Evolutionary conservation across 2,888 invertebrate species (phyloP), one percentile per base, ranked within the genome.

Genomic region (Cataglyphis albicans): DNA sequence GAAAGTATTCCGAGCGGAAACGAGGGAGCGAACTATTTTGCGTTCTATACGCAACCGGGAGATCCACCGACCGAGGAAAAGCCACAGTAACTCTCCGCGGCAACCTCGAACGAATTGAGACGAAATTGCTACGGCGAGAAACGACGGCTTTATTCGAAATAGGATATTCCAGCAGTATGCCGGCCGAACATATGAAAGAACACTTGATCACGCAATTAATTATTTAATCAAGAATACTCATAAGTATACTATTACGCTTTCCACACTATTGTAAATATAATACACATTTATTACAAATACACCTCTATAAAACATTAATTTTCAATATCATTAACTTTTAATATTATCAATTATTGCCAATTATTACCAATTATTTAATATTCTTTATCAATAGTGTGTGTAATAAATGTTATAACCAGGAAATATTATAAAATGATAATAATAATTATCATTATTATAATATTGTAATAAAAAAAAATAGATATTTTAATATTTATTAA

Each of bases 1-100:
- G 82, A 90, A 90, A 90, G 90, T 89, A 90, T 89, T 87, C 78
- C 75, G 82, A 61, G 85, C 84, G 80, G 83, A 87, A 89, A 82
- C 81, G 68, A 73, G 78, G 72, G 65, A 81, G 81, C 76, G 82
- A 89, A 89, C 89, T 89, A 89, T 89, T 87, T 84, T 82, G 75
- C 76, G 85, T 87, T 85, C 76, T 85, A 84, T 82, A 85, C 84
- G 86, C 87, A 89, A 78, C 88, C 83, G 72, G 41, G 88, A 88
- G 88, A 88, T 88, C 83, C 73, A 70, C 82, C 68, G 83, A 81
- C 85, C 87, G 80, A 85, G 74, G 87, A 81, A 86, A 87, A 88
- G 84, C 88, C 88, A 82, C 87, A 85, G 84, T 87, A 88, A 87
- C 84, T 85, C 86, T 78, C 86, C 81, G 55, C 74, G 68, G 78